phyloP scores from a whole-genome alignment of 2,888 invertebrate species.

The Dendrolimus pini region DNA sequence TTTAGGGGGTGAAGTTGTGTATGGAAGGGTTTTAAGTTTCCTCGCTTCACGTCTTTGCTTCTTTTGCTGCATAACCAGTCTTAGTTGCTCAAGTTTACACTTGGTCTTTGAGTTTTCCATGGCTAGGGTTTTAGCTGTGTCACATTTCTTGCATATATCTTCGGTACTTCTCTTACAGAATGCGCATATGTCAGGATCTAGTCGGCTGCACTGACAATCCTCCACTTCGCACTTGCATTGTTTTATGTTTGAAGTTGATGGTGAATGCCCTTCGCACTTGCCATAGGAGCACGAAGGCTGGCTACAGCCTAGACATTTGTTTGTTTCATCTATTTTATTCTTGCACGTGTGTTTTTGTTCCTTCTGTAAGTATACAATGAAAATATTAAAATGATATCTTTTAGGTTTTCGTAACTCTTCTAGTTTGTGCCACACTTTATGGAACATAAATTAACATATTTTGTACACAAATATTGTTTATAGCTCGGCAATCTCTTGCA shows the following conservation, averaged over 20 bases:
- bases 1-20: slow-evolving; percentile 76
- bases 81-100: slow-evolving; percentile 90
- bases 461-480: no score
- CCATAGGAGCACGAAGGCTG: slow-evolving; percentile 48
- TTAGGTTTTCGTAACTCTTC: no score
- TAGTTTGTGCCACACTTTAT: no score
- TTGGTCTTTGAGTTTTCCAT: slow-evolving; percentile 87
- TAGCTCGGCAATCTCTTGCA: no score
- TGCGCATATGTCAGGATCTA: slow-evolving; percentile 30
- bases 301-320: slow-evolving; percentile 44
- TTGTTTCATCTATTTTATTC: slow-evolving; percentile 29
- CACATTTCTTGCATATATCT: slow-evolving; percentile 64
- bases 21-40: slow-evolving; percentile 82
- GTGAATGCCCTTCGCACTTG: slow-evolving; percentile 51
- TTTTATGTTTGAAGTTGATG: slow-evolving; percentile 19
- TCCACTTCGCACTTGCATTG: slow-evolving; percentile 9
- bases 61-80: slow-evolving; percentile 93
- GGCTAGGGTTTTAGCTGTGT: slow-evolving; percentile 70
- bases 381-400: not conserved
- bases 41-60: slow-evolving; percentile 89
- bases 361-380: slow-evolving; percentile 42
- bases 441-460: no score
- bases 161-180: slow-evolving; percentile 33
- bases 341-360: slow-evolving; percentile 50
- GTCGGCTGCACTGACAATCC: slow-evolving; percentile 35